Evolutionary conservation across 2,888 invertebrate genomes (phyloP), one percentile per base, ranked within the genome.

Genomic region (Acanthosepion esculentum): DNA sequence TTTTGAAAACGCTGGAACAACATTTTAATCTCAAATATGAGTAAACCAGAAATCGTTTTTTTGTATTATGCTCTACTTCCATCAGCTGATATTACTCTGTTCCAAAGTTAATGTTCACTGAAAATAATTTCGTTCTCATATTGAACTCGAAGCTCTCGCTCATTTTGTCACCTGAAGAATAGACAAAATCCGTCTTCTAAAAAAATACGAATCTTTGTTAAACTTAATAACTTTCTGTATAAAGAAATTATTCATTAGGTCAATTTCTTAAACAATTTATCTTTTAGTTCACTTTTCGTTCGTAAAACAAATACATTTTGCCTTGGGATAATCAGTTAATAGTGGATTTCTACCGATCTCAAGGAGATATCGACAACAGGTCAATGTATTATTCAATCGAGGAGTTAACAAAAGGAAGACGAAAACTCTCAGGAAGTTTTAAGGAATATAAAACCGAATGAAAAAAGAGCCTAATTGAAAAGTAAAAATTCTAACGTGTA

Each of bases 101-200:
- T 41, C 41, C 41, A 41, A 41, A 41, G 41, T 41, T 41, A 41
- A 41, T 20, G 2, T 20, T 50, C 50, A 50, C 10, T 50, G 50
- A 15, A 50, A 50, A 50, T 15, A 50, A 50, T 50, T 50, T 15
- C 18, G 12, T n/a, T 29, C n/a, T 6, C n/a, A 18, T n/a, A 18
- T 78, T 15, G 0, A 10, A n/a, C 8, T 78, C 3, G 0, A 0
- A 15, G 18, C 15, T n/a, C 3, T 12, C 41, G 41, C 3, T 33
- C 12, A n/a, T 78, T 78, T 78, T n/a, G 12, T n/a, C 10, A 78
- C n/a, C n/a, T 12, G 10, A 10, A n/a, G 15, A n/a, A n/a, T 78
- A n/a, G 10, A 1, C 15, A 33, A 15, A 12, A 33, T 78, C 15
- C 2, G 10, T 10, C 78, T n/a, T 29, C 3, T 12, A 0, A 33